phyloP scores from a whole-genome alignment of 2,888 invertebrate species.

The Microctonus brassicae region DNA sequence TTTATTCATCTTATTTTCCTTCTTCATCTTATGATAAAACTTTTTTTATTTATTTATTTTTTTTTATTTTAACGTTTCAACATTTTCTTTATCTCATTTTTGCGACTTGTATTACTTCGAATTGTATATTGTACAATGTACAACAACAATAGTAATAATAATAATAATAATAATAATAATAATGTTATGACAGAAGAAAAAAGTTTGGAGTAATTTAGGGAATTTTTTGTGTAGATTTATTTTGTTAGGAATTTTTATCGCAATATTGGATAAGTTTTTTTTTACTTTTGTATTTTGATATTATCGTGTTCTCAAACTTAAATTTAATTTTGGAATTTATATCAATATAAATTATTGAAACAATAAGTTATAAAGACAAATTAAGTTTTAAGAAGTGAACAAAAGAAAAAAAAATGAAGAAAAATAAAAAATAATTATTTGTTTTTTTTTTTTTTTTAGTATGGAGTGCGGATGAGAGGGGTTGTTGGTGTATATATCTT shows the following conservation, averaged over 20 bases:
- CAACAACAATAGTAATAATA: background rate
- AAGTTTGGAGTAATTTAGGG: background rate
- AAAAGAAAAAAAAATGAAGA: background rate
- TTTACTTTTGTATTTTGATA: no score
- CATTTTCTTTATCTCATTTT: background rate
- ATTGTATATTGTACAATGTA: background rate
- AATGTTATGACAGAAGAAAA: no score
- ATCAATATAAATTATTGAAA: background rate
- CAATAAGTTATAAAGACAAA: no score
- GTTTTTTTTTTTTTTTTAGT: no score
- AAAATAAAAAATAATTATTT: background rate
- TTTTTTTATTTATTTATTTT: background rate
- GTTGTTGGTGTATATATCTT: no score
- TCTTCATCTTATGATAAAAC: background rate
- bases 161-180: no score
- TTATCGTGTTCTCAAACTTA: background rate
- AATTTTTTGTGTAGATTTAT: background rate
- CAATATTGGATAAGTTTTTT: background rate
- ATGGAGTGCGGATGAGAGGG: no score
- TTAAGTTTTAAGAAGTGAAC: no score
- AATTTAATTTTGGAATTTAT: background rate
- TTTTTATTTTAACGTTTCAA: background rate
- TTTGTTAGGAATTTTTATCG: background rate
- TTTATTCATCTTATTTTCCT: slow-evolving; percentile 13
- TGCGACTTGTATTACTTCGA: background rate